These are phyloP conservation scores for Chymomyza procnemis DNA, from an alignment of 2,888 invertebrate genomes.

Conservation along the genomic window DNA sequence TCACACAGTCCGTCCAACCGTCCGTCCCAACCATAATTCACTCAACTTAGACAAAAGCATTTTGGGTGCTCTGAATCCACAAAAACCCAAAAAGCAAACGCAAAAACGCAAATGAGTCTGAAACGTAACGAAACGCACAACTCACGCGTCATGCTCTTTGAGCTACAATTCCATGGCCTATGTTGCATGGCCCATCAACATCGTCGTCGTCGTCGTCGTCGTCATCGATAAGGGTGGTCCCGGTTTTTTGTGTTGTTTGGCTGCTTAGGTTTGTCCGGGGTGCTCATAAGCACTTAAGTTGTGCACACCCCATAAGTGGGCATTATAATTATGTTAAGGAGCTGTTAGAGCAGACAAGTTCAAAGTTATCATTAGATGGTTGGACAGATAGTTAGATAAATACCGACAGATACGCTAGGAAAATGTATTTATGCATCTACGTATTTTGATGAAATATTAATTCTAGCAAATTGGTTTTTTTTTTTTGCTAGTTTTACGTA, in stretches of 20 bases:
- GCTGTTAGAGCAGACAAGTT: conserved; percentile 56
- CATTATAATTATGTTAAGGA: conserved; percentile 66
- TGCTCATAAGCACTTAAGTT: conserved; percentile 52
- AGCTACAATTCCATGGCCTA: conserved; percentile 25
- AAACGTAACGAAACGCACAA: conserved; percentile 34
- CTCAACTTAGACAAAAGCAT: conserved; percentile 71
- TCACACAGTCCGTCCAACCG: conserved; percentile 19
- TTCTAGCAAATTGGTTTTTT: background rate
- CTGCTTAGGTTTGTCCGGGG: background rate
- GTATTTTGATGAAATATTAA: background rate
- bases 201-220: conserved; percentile 2
- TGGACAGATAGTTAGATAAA: conserved; percentile 21
- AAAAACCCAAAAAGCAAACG: conserved; percentile 52
- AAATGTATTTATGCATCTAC: background rate
- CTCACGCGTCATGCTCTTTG: conserved; percentile 57
- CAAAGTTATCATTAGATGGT: conserved; percentile 59
- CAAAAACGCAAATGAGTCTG: conserved; percentile 66
- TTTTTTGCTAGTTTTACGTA: too few relatives aligned
- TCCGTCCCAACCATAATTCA: conserved; percentile 69
- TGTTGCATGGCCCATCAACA: conserved; percentile 45
- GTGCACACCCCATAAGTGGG: conserved; percentile 50
- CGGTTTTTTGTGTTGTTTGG: background rate
- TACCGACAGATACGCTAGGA: background rate
- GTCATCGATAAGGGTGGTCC: conserved; percentile 58
- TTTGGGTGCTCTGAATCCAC: conserved; percentile 37